Percentiles rank a stretch among this genome's conserved stretches.
phyloP scores from a whole-genome alignment of 2,113 vertebrate species.

The Blennius ocellaris region DNA sequence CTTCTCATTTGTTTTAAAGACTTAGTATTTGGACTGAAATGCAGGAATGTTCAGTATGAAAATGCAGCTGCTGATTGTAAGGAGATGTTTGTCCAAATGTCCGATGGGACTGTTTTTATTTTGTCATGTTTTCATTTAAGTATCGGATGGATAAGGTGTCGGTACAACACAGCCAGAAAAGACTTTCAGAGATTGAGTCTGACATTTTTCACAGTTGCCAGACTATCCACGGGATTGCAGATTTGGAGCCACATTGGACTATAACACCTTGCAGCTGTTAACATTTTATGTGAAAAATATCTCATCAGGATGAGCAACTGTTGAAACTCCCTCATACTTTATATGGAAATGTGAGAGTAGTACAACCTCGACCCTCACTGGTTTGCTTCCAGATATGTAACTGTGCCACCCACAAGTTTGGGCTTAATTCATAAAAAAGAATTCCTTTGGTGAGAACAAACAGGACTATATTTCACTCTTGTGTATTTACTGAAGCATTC shows the following conservation, averaged over 20 bases:
- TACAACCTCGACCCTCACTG: background rate
- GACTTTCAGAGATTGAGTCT: slow-evolving; percentile 18
- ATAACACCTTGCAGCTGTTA: slow-evolving; percentile 22
- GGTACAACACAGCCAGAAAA: slow-evolving; percentile 14
- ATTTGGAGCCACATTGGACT: slow-evolving; percentile 10
- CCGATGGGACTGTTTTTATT: background rate
- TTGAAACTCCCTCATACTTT: slow-evolving; percentile 6
- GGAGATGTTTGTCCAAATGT: background rate
- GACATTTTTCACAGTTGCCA: background rate
- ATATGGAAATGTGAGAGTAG: slow-evolving; percentile 23
- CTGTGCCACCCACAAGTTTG: background rate
- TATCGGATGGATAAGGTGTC: slow-evolving; percentile 3
- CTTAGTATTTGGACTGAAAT: background rate
- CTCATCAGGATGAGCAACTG: slow-evolving; percentile 5
- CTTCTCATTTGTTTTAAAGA: no score
- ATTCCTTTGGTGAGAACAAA: background rate
- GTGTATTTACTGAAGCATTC: background rate
- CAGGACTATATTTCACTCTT: background rate
- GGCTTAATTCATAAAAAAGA: background rate
- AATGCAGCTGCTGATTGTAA: background rate
- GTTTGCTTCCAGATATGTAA: background rate
- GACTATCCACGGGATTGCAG: no score
- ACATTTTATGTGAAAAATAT: slow-evolving; percentile 32
- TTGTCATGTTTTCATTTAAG: background rate
- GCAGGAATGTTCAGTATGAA: background rate